A percentile compares a stretch with the other conserved stretches of the same genome.
phyloP scores from a whole-genome alignment of 2,797 vertebrate species.

The Pristis pectinata region DNA sequence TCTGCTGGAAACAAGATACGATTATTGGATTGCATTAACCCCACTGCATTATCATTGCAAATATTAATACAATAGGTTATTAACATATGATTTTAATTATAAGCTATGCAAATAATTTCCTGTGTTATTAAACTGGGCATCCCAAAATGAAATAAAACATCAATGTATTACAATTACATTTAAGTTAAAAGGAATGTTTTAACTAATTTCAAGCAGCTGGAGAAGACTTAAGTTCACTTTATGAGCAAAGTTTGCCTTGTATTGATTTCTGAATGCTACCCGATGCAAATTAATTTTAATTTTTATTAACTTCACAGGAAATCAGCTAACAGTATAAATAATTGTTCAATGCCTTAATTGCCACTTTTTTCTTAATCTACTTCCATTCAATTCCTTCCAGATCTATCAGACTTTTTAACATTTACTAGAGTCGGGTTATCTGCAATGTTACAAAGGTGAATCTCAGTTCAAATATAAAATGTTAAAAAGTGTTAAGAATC shows the following conservation, averaged over 20 bases:
- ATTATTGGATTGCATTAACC: neutral
- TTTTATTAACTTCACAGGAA: neutral
- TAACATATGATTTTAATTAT: neutral
- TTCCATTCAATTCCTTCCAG: neutral
- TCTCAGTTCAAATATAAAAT: neutral
- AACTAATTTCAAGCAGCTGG: neutral
- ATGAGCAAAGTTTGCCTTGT: neutral
- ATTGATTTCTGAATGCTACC: neutral
- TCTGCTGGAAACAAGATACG: constrained; percentile 53
- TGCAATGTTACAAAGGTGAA: neutral
- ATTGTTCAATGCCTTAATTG: neutral
- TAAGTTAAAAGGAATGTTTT: neutral
- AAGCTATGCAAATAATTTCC: neutral
- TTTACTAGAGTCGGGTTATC: neutral
- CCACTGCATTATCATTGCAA: neutral
- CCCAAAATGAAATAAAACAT: neutral
- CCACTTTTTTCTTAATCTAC: neutral
- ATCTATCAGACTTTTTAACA: neutral
- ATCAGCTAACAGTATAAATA: neutral
- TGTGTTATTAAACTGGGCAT: neutral
- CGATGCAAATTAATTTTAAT: neutral
- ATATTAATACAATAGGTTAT: neutral
- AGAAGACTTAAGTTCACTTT: neutral
- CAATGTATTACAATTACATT: neutral
- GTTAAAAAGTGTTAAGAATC: neutral